Percentiles rank a stretch among this genome's conserved stretches.
Conservation (phyloP, 2,888 invertebrate genomes). For the Hyles lineata region DNA sequence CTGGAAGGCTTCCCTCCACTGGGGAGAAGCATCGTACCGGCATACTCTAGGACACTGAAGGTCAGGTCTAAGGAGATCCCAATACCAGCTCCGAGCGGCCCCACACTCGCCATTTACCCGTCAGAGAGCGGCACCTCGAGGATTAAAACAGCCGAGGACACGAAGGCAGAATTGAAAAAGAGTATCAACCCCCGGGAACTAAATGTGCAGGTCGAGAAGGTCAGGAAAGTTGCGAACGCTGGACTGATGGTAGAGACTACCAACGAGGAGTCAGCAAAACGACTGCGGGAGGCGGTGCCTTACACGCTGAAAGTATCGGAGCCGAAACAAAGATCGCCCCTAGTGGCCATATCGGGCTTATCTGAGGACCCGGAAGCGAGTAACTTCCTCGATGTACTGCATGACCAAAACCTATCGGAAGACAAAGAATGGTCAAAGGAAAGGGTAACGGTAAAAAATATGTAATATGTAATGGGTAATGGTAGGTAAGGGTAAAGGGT, state of each 20-base stretch:
- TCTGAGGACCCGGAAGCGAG: neutral
- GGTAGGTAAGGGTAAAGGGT: no score
- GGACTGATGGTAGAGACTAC: conserved; percentile 16
- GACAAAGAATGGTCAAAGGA: neutral
- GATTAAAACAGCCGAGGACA: conserved; percentile 21
- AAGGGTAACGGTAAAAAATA: no score
- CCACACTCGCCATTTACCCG: conserved; percentile 23
- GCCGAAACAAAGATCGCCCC: neutral
- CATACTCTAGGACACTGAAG: no score
- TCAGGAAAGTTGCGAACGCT: conserved; percentile 1
- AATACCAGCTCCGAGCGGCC: neutral
- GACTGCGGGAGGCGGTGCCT: conserved; percentile 25
- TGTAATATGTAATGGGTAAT: no score
- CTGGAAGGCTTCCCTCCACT: no score
- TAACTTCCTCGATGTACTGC: neutral
- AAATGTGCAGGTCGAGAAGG: conserved; percentile 32
- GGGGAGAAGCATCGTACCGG: neutral
- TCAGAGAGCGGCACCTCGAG: neutral
- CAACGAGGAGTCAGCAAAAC: conserved; percentile 26
- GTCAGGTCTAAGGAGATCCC: neutral
- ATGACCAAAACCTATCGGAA: neutral
- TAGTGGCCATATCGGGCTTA: conserved; percentile 16
- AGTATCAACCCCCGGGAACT: conserved; percentile 1
- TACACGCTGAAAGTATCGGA: conserved; percentile 30
- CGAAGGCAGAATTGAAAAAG: conserved; percentile 18